These are phyloP conservation scores for Rotaria macrura DNA, from an alignment of 2,888 invertebrate genomes.

Conservation along the genomic window DNA sequence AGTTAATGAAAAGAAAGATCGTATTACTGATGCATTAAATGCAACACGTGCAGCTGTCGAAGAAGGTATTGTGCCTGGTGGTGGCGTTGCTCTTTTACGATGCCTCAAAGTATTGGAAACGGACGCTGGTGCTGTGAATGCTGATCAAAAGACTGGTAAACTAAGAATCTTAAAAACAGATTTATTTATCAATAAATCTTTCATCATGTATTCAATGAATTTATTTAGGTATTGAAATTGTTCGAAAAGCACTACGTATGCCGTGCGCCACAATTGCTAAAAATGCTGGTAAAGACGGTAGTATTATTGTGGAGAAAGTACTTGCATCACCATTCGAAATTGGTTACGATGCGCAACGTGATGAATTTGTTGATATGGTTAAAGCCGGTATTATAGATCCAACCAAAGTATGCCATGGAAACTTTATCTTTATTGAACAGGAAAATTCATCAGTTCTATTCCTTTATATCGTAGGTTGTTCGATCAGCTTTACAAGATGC, in stretches of 20 bases:
- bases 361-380: constrained; percentile 80
- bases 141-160: constrained; percentile 64
- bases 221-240: constrained; percentile 60
- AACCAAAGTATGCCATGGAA: constrained; percentile 58
- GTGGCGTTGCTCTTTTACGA: constrained; percentile 77
- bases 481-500: constrained; percentile 84
- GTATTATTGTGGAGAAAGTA: constrained; percentile 81
- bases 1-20: constrained; percentile 89
- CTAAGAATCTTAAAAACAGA: neutral
- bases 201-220: neutral
- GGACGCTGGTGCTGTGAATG: constrained; percentile 60
- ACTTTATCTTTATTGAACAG: neutral
- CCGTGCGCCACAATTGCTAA: constrained; percentile 79
- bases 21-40: constrained; percentile 83
- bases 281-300: constrained; percentile 83
- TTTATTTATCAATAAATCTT: too few relatives aligned
- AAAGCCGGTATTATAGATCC: constrained; percentile 89
- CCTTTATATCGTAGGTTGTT: constrained; percentile 58
- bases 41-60: constrained; percentile 89
- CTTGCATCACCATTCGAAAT: constrained; percentile 51
- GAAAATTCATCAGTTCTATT: neutral
- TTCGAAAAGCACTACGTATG: constrained; percentile 71
- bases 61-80: constrained; percentile 90
- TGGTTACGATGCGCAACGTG: constrained; percentile 80
- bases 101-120: constrained; percentile 63